A percentile compares a stretch with the other conserved stretches of the same genome.
phyloP scores from a whole-genome alignment of 2,797 vertebrate genomes.

The Botia kubotai region DNA sequence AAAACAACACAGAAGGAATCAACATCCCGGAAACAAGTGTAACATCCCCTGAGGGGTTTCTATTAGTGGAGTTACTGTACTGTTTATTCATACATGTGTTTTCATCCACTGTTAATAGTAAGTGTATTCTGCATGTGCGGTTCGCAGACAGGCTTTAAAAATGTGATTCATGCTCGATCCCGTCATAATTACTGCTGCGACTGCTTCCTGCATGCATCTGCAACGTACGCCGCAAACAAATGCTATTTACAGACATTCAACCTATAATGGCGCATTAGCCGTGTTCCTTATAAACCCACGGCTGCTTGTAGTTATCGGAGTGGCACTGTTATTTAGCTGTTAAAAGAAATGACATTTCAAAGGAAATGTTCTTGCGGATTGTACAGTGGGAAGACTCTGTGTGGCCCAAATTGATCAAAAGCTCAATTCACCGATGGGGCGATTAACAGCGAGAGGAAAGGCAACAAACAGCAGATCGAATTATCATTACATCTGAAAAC shows the following conservation, averaged over 20 bases:
- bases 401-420: conserved; percentile 18
- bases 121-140: not conserved
- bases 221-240: conserved; percentile 66
- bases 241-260: conserved; percentile 59
- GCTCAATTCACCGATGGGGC: conserved; percentile 3
- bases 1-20: conserved; percentile 37
- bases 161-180: not conserved
- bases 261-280: conserved; percentile 49
- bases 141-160: not conserved
- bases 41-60: conserved; percentile 35
- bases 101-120: conserved; percentile 17
- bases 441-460: not conserved
- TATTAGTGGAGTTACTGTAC: conserved; percentile 28
- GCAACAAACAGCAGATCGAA: conserved; percentile 14
- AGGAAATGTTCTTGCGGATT: conserved; percentile 34
- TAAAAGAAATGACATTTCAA: conserved; percentile 48
- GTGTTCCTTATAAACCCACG: not conserved
- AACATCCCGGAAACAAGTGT: conserved; percentile 37
- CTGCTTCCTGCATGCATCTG: conserved; percentile 53
- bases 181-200: not conserved
- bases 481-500: conserved; percentile 35
- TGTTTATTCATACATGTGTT: conserved; percentile 28
- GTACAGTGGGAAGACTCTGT: conserved; percentile 11
- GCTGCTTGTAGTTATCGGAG: conserved; percentile 51
- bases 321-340: conserved; percentile 44